Evolutionary conservation across 2,113 vertebrate genomes (phyloP).

Genomic region (Trogon surrucura): DNA sequence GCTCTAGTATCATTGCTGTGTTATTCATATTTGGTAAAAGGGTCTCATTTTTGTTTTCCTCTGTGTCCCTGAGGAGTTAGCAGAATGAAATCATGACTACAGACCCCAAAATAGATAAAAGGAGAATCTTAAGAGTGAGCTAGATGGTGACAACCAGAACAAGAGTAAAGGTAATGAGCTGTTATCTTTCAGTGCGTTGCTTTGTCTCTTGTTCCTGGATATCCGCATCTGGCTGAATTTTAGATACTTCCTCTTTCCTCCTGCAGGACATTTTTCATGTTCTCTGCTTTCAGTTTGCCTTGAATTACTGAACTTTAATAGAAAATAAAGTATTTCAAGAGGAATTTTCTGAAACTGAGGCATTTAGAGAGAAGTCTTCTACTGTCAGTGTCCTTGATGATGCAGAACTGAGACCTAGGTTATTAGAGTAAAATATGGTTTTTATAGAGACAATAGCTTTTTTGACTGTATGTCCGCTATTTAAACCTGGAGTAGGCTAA

Average conservation of each 20-base stretch:
- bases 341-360: not conserved
- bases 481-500: not conserved
- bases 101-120: not conserved
- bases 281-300: not conserved
- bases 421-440: not conserved
- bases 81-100: not conserved
- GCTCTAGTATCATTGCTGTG: not conserved
- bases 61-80: not conserved
- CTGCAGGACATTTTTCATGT: not conserved
- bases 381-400: not conserved
- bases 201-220: not conserved
- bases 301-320: not conserved
- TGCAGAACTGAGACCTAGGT: not conserved
- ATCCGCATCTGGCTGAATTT: not conserved
- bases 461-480: not conserved
- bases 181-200: not conserved
- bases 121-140: not conserved
- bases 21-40: not conserved
- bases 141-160: not conserved
- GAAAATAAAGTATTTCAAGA: not conserved
- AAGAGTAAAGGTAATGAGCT: not conserved
- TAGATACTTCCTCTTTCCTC: not conserved
- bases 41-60: not conserved
- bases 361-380: not conserved
- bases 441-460: not conserved